These are phyloP conservation scores for Acrobasis suavella DNA, from an alignment of 2,888 invertebrate genomes.

Conservation along the genomic window DNA sequence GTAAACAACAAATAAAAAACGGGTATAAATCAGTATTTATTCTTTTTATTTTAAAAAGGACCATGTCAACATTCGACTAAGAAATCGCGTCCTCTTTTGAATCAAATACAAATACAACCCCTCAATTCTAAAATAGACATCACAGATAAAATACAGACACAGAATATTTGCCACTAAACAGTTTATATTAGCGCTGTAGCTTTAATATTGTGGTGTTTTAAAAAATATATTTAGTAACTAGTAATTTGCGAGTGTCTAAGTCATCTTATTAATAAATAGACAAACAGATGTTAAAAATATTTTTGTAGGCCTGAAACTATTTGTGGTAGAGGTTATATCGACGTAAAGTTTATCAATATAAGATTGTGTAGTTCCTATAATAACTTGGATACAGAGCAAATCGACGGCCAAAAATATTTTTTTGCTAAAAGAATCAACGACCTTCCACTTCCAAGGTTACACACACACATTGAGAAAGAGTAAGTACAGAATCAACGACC, in stretches of 20 bases:
- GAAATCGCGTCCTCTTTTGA: conserved; percentile 55
- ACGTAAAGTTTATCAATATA: conserved; percentile 1
- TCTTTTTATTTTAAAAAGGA: conserved; percentile 69
- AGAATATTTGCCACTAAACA: conserved; percentile 64
- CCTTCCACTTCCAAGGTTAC: too few relatives aligned
- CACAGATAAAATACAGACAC: conserved; percentile 78
- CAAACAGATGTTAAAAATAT: conserved; percentile 1
- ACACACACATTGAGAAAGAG: too few relatives aligned
- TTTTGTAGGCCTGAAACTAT: conserved; percentile 5
- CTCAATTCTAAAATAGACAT: conserved; percentile 73
- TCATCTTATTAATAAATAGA: background rate
- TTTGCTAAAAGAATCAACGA: too few relatives aligned
- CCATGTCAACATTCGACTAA: conserved; percentile 62
- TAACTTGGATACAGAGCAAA: too few relatives aligned
- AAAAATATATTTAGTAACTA: background rate
- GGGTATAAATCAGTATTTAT: conserved; percentile 47
- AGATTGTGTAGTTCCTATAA: background rate
- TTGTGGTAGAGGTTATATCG: conserved; percentile 1
- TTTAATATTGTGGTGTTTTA: conserved; percentile 21
- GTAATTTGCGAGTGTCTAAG: background rate
- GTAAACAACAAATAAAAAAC: conserved; percentile 34
- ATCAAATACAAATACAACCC: conserved; percentile 60
- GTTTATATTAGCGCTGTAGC: conserved; percentile 40
- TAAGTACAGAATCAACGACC: too few relatives aligned
- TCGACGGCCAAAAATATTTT: too few relatives aligned